Base-by-base conservation (phyloP, 2,888 invertebrate species). In the Gymnocheta viridis region DNA sequence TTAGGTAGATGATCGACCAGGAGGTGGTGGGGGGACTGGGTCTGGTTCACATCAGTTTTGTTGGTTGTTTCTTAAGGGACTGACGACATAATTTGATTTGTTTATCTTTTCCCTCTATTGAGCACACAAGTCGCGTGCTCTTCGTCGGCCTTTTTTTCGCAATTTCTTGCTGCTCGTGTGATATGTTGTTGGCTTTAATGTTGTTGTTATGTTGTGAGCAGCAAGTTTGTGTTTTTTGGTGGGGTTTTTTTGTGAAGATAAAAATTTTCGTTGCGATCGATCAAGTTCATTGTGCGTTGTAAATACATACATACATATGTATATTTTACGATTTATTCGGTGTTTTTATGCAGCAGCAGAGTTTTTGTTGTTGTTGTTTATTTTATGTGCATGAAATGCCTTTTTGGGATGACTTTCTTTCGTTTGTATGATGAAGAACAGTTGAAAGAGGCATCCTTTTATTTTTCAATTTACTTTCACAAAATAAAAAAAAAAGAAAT, bases 271-370 rank as follows among this genome's bases (percentile, higher is more conserved):
- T 66, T 82, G 54, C 76, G 80, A 82, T 79, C 80, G 82, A 85
- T 86, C 87, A 87, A 85, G 87, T 87, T 87, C 86, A 86, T 86
- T 87, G 87, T 86, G 86, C 86, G 77, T 86, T 87, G 87, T 86
- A 86, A 87, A 85, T 83, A n/a, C n/a, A n/a, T n/a, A n/a, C n/a
- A n/a, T n/a, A n/a, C n/a, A n/a, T n/a, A n/a, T n/a, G n/a, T n/a
- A 29, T 76, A 29, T 78, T 51, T 69, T 70, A 78, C 62, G 60
- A 60, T 64, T 54, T 66, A 51, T 80, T 27, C 17, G 12, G 22
- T 47, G 24, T 32, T 54, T 56, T 47, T n/a, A n/a, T n/a, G n/a
- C n/a, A n/a, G n/a, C n/a, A n/a, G n/a, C n/a, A n/a, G n/a, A n/a
- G 14, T 47, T 32, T 47, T 22, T 32, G 17, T 12, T 6, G n/a